Conservation (phyloP, 2,888 invertebrate genomes). For the Melinaea menophilus region DNA sequence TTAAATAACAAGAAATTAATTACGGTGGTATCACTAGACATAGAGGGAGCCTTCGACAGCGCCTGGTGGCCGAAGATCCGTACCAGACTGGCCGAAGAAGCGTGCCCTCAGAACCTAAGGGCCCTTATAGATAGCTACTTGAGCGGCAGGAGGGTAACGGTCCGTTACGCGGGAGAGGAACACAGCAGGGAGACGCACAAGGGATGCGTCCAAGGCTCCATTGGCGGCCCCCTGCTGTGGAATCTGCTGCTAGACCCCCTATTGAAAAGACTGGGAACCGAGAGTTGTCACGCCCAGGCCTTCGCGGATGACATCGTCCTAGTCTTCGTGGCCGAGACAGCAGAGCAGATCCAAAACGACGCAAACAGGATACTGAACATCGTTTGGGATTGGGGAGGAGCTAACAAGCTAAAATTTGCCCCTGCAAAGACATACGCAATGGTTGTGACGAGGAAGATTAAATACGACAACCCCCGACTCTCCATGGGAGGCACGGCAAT, state of each 20-base stretch:
- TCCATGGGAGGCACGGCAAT: too few relatives aligned
- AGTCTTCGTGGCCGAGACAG: neutral
- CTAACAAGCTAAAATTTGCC: neutral
- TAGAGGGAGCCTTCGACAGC: too few relatives aligned
- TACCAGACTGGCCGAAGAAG: too few relatives aligned
- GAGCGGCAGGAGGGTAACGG: neutral
- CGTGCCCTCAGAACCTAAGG: too few relatives aligned
- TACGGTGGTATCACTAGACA: too few relatives aligned
- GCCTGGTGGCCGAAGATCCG: too few relatives aligned
- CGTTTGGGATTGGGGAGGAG: neutral
- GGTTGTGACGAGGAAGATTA: slow-evolving; percentile 5
- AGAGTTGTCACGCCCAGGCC: slow-evolving; percentile 20
- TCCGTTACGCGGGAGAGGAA: slow-evolving; percentile 8
- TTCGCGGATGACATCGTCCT: slow-evolving; percentile 22
- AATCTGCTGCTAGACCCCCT: slow-evolving; percentile 26
- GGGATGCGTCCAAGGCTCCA: slow-evolving; percentile 28
- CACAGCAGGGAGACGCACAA: slow-evolving; percentile 1
- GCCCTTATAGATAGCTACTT: neutral
- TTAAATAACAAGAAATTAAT: too few relatives aligned
- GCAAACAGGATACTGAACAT: slow-evolving; percentile 12
- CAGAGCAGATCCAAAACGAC: neutral
- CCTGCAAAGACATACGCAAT: neutral
- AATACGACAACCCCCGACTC: slow-evolving; percentile 6
- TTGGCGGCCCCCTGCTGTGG: slow-evolving; percentile 25
- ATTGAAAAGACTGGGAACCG: slow-evolving; percentile 2